These are phyloP conservation scores for Taxidea taxus DNA, from an alignment of 2,113 vertebrate species.

Conservation along the genomic window DNA sequence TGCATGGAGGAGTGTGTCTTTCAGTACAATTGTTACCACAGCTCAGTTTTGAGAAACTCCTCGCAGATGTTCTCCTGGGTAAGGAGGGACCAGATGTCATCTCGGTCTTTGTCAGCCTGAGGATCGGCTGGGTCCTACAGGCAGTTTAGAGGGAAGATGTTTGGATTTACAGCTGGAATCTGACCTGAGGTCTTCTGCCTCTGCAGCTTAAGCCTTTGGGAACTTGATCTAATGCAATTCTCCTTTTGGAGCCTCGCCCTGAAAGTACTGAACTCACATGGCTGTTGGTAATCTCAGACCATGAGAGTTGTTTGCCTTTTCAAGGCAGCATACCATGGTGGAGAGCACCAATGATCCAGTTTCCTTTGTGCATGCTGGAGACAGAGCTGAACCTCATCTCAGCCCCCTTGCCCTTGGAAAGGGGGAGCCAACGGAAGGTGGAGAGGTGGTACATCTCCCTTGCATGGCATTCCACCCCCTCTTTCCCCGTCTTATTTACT, in stretches of 20 bases:
- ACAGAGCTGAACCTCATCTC: background rate
- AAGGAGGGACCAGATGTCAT: background rate
- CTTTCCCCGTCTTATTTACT: background rate
- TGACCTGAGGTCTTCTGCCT: background rate
- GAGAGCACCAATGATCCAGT: background rate
- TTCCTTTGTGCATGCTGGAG: background rate
- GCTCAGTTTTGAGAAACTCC: background rate
- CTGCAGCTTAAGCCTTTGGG: background rate
- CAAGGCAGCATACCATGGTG: background rate
- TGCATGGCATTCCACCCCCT: rapidly evolving
- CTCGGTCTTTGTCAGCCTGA: background rate
- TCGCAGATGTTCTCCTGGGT: background rate
- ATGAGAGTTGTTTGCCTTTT: background rate
- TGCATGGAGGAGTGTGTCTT: background rate
- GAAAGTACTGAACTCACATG: background rate
- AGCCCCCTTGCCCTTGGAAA: background rate
- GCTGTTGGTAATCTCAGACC: background rate
- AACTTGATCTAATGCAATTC: background rate
- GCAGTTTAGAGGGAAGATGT: background rate
- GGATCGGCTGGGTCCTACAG: background rate
- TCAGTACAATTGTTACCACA: background rate
- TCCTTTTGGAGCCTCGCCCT: background rate
- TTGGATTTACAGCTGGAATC: background rate
- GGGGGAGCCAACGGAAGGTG: background rate
- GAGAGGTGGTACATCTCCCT: background rate